Conservation (phyloP, 2,113 vertebrate genomes). For the Lophochroa leadbeateri region DNA sequence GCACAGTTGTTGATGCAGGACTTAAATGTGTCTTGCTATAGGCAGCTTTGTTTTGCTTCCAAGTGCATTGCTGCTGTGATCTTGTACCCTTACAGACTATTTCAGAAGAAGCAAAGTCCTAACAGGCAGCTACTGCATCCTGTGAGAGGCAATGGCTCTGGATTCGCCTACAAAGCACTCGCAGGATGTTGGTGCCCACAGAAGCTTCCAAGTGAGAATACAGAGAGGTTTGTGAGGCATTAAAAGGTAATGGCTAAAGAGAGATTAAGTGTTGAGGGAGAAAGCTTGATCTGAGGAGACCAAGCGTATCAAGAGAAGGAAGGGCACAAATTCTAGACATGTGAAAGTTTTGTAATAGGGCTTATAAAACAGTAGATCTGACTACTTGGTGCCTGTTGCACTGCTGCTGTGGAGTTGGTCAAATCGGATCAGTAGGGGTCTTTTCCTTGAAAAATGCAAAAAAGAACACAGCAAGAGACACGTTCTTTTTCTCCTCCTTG, state of each 20-base stretch:
- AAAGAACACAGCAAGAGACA: background rate
- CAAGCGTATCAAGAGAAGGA: background rate
- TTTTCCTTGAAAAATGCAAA: background rate
- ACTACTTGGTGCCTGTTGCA: background rate
- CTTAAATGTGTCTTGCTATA: background rate
- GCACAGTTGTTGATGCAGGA: background rate
- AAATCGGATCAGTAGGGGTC: background rate
- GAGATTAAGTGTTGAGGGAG: background rate
- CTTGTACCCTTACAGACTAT: background rate
- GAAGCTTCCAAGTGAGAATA: background rate
- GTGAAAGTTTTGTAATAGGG: background rate
- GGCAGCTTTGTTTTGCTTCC: conserved; percentile 41
- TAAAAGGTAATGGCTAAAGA: background rate
- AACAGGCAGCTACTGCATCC: background rate
- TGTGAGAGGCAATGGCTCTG: background rate
- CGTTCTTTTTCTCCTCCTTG: background rate
- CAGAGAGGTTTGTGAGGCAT: background rate
- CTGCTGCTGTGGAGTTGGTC: background rate
- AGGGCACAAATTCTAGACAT: background rate
- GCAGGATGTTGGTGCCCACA: background rate
- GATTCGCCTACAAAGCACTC: background rate
- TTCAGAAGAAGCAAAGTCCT: background rate
- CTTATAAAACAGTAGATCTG: background rate
- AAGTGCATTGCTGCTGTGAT: background rate
- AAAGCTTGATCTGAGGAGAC: background rate